Conservation (phyloP, 2,888 invertebrate genomes). For the Phania funesta region DNA sequence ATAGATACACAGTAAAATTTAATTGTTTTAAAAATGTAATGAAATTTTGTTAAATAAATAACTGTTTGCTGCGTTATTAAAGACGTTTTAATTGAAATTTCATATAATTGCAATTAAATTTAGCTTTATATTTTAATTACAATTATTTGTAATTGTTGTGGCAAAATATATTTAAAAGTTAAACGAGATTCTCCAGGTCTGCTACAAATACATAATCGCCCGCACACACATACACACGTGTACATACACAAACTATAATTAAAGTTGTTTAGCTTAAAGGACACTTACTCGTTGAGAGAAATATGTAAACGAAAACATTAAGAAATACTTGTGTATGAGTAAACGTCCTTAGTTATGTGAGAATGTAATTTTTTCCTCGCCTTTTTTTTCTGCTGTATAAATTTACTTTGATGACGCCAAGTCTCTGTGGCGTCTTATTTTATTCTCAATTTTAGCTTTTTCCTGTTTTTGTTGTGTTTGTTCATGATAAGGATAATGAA, state of each 20-base stretch:
- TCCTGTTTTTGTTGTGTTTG: slow-evolving; percentile 24
- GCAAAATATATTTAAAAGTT: too few relatives aligned
- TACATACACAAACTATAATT: slow-evolving; percentile 70
- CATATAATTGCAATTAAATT: too few relatives aligned
- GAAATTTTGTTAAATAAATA: too few relatives aligned
- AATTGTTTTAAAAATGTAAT: too few relatives aligned
- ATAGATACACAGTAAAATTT: too few relatives aligned
- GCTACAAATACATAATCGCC: too few relatives aligned
- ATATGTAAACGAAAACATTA: slow-evolving; percentile 58
- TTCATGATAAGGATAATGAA: slow-evolving; percentile 78
- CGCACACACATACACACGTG: too few relatives aligned
- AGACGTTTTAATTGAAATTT: too few relatives aligned
- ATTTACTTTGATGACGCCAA: slow-evolving; percentile 66
- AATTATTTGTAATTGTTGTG: too few relatives aligned
- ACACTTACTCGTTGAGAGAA: slow-evolving; percentile 40
- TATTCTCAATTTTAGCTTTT: slow-evolving; percentile 56
- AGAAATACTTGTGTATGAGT: slow-evolving; percentile 26
- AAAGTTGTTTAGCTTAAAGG: slow-evolving; percentile 74
- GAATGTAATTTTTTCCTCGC: slow-evolving; percentile 48
- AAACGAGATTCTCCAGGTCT: too few relatives aligned
- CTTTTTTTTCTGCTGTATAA: slow-evolving; percentile 56
- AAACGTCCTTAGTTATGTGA: slow-evolving; percentile 49
- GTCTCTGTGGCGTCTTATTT: slow-evolving; percentile 71
- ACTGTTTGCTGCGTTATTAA: too few relatives aligned
- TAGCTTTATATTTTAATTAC: too few relatives aligned